Base-by-base conservation (phyloP, 1,140 invertebrate species). In the Samia ricini region DNA sequence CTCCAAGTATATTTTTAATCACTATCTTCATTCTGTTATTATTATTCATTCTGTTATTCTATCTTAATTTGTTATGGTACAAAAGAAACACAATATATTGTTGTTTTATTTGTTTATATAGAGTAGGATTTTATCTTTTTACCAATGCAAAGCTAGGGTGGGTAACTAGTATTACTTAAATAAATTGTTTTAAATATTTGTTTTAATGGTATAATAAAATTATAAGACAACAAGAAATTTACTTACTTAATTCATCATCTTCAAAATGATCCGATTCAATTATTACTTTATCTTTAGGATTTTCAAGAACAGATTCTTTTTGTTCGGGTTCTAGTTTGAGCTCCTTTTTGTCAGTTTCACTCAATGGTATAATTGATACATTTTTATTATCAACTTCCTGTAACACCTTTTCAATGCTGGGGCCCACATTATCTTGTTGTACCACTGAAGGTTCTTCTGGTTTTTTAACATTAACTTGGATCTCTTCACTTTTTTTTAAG, bases 301-400 rank as follows among this genome's bases (percentile, higher is more conserved):
- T 21, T 56, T 62, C 61, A 21, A 59, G 12, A 42, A 15, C 33
- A 7, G 56, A 33, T 12, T 48, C 56, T 20, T 36, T 42, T 4
- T 42, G 8, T 42, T 42, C 33, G 7, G 7, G 2, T 15, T 42
- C n/a, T 12, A 7, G 22, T 18, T 22, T 56, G 2, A 23, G 4
- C 8, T 56, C 54, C 12, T 29, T 20, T 58, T 20, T 58, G 18
- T 10, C 56, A 20, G 10, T 19, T 3, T 15, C 33, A 42, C 33
- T 42, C n/a, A 42, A 15, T 42, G 33, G 33, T 12, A 15, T 12
- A 15, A 15, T 42, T 15, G 33, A 42, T 12, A 15, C 12, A 42
- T 15, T 42, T 42, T 23, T 52, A 57, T 42, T 57, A 7, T 57
- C 19, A 20, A 42, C 24, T 33, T 18, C 57, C 42, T 12, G 49